Conservation (phyloP, 2,113 vertebrate genomes). For the Mionectes macconnelli region DNA sequence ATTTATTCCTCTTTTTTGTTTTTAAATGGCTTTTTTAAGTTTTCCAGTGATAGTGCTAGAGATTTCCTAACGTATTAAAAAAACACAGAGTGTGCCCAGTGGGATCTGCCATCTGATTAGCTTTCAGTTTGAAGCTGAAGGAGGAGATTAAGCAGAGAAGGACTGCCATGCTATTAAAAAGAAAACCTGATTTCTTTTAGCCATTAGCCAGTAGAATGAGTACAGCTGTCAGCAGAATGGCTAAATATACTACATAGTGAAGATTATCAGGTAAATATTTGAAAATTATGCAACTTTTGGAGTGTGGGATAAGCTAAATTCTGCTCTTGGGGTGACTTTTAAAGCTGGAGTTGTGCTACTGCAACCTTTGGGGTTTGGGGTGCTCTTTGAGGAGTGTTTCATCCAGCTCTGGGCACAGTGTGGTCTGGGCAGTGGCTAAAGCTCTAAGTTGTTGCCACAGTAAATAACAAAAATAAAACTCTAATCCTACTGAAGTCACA, state of each 20-base stretch:
- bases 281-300: background rate
- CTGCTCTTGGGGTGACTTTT: background rate
- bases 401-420: background rate
- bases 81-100: slow-evolving; percentile 63
- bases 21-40: slow-evolving; percentile 75
- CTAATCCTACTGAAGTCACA: background rate
- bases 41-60: slow-evolving; percentile 72
- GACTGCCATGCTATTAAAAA: slow-evolving; percentile 69
- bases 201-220: slow-evolving; percentile 42
- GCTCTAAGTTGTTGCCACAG: background rate
- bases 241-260: background rate
- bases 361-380: background rate
- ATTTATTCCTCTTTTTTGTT: slow-evolving; percentile 78
- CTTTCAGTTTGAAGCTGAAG: slow-evolving; percentile 62
- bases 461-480: slow-evolving; percentile 9
- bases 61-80: slow-evolving; percentile 72
- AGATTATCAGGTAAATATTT: slow-evolving; percentile 45
- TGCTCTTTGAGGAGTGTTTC: background rate
- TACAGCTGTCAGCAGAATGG: slow-evolving; percentile 51
- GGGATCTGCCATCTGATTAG: slow-evolving; percentile 75
- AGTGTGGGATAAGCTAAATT: background rate
- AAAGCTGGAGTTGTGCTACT: background rate
- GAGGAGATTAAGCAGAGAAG: slow-evolving; percentile 56
- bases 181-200: slow-evolving; percentile 61
- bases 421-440: background rate